These are phyloP conservation scores for Sympetrum striolatum DNA, from an alignment of 2,888 invertebrate genomes.

Conservation along the genomic window DNA sequence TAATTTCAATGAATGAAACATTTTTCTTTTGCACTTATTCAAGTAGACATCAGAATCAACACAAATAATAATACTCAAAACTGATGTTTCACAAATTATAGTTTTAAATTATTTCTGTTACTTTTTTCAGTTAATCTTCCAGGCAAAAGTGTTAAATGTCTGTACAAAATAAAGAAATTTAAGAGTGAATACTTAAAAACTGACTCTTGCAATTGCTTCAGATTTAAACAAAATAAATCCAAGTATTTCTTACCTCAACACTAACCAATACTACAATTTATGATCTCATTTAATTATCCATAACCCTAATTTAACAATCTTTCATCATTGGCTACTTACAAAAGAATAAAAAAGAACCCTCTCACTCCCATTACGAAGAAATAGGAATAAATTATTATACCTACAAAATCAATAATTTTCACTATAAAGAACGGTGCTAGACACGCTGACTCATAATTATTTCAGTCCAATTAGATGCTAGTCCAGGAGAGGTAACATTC, in stretches of 20 bases:
- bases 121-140: background rate
- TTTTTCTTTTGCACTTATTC: background rate
- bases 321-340: background rate
- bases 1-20: background rate
- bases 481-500: constrained; percentile 5
- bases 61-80: background rate
- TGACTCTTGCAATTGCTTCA: background rate
- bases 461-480: constrained; percentile 1
- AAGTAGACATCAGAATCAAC: background rate
- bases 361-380: background rate
- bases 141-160: background rate
- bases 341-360: constrained; percentile 14
- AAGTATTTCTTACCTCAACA: background rate
- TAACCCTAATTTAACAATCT: background rate
- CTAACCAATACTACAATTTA: background rate
- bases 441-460: background rate
- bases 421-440: constrained; percentile 16
- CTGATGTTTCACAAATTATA: background rate
- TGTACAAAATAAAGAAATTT: background rate
- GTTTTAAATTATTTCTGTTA: background rate
- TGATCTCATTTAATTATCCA: background rate
- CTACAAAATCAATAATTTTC: background rate
- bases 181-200: background rate
- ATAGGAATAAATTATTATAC: constrained; percentile 35
- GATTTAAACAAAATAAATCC: background rate